Conservation (phyloP, 2,888 invertebrate species). For the Pachycephus smyrnensis region DNA sequence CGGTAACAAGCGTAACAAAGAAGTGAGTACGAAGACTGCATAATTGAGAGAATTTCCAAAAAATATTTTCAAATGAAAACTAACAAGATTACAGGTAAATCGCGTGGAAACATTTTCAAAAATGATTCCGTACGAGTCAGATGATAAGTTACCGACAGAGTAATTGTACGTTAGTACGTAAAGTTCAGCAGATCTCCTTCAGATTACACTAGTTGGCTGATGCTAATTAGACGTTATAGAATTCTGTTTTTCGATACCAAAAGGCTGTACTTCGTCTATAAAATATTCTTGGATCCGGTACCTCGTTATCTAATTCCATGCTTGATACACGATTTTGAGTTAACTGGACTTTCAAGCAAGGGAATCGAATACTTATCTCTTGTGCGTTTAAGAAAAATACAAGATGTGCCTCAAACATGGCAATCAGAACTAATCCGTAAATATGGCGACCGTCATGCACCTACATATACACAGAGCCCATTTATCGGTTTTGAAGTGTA, state of each 20-base stretch:
- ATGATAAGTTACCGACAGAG: neutral
- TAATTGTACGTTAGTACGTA: neutral
- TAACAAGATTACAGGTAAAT: too few species aligned
- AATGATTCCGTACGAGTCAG: neutral
- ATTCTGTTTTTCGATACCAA: neutral
- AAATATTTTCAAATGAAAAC: too few species aligned
- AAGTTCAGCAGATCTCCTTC: too few species aligned
- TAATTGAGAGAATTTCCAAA: too few species aligned
- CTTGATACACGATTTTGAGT: neutral
- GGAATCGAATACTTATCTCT: too few species aligned
- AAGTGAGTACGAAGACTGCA: too few species aligned
- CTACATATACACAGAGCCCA: neutral
- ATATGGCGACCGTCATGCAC: neutral
- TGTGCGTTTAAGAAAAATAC: neutral
- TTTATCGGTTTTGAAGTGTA: slow-evolving; percentile 42
- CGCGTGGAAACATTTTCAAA: neutral
- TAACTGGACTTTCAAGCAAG: neutral
- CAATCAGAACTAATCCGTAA: neutral
- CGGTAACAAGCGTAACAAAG: neutral
- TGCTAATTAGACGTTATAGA: too few species aligned
- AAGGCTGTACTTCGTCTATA: neutral
- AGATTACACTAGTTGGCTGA: too few species aligned
- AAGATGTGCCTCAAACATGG: too few species aligned
- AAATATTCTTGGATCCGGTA: neutral
- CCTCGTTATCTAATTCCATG: too few species aligned